phyloP scores from a whole-genome alignment of 30 jellyfish, hydroid and myxozoan genomes.

The Catostylus mosaicus region DNA sequence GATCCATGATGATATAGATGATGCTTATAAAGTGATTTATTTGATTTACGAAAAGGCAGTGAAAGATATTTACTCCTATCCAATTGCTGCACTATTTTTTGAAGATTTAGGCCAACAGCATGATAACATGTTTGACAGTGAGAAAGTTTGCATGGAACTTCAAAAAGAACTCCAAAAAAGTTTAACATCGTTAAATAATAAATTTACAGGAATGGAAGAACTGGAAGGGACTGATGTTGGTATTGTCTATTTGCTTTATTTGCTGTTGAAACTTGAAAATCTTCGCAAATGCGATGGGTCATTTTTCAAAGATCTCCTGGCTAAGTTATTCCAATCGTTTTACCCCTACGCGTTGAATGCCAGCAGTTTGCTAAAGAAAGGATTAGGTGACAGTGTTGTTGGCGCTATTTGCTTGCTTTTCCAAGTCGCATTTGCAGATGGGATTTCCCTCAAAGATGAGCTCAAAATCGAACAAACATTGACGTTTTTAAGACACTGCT shows the following conservation, averaged over 20 bases:
- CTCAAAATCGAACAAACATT: constrained; percentile 9
- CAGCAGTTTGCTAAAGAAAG: constrained; percentile 5
- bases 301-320: constrained; percentile 37
- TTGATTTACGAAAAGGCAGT: constrained; percentile 63
- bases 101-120: constrained; percentile 62
- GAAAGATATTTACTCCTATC: constrained; percentile 42
- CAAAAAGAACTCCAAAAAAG: constrained; percentile 59
- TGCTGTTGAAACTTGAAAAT: constrained; percentile 39
- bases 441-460: neutral
- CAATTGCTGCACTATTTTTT: constrained; percentile 71
- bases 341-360: constrained; percentile 28
- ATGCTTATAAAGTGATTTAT: constrained; percentile 22
- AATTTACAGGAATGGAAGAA: constrained; percentile 26
- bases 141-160: constrained; percentile 28
- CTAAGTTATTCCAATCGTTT: constrained; percentile 32
- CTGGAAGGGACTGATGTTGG: constrained; percentile 60
- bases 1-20: constrained; percentile 15
- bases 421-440: constrained; percentile 3
- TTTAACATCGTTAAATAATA: constrained; percentile 33
- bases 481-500: constrained; percentile 5
- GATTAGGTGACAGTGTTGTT: constrained; percentile 15
- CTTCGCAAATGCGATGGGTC: constrained; percentile 39
- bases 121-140: constrained; percentile 33
- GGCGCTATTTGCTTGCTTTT: constrained; percentile 40
- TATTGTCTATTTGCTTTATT: constrained; percentile 45